These are phyloP conservation scores for Antigone vipio DNA, from an alignment of 2,113 vertebrate species.

Conservation along the genomic window DNA sequence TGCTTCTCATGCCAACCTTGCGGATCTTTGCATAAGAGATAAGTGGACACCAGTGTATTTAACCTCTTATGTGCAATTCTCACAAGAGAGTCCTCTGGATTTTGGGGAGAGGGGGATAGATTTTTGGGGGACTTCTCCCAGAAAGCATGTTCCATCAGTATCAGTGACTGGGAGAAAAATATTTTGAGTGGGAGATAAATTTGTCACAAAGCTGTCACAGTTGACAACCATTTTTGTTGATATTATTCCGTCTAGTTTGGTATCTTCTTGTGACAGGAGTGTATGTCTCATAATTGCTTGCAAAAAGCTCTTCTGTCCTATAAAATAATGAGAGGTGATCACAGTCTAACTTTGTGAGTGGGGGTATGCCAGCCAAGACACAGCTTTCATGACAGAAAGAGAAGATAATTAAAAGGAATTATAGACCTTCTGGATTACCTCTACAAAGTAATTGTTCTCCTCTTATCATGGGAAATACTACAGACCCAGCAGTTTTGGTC, in stretches of 20 bases:
- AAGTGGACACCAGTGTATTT: too few species aligned
- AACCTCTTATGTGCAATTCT: too few species aligned
- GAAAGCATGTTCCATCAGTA: background rate
- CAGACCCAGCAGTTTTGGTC: background rate
- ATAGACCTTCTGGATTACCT: background rate
- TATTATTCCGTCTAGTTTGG: background rate
- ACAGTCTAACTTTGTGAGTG: background rate
- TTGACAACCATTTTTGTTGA: background rate
- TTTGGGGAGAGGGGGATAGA: rapidly evolving
- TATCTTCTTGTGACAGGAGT: background rate
- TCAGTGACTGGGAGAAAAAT: background rate
- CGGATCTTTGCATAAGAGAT: too few species aligned
- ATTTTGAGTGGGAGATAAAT: background rate
- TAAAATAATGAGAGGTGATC: background rate
- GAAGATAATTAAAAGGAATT: background rate
- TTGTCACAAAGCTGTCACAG: background rate
- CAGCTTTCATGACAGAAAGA: background rate
- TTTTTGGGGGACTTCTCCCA: background rate
- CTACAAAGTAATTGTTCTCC: background rate
- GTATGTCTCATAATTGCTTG: background rate
- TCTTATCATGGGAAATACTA: background rate
- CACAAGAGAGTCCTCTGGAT: background rate
- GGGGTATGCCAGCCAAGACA: background rate
- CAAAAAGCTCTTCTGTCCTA: background rate
- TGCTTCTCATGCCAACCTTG: too few species aligned